A percentile compares a stretch with the other conserved stretches of the same genome.
Conservation (phyloP, 2,888 invertebrate species). For the Mesorhabditis spiculigera region DNA sequence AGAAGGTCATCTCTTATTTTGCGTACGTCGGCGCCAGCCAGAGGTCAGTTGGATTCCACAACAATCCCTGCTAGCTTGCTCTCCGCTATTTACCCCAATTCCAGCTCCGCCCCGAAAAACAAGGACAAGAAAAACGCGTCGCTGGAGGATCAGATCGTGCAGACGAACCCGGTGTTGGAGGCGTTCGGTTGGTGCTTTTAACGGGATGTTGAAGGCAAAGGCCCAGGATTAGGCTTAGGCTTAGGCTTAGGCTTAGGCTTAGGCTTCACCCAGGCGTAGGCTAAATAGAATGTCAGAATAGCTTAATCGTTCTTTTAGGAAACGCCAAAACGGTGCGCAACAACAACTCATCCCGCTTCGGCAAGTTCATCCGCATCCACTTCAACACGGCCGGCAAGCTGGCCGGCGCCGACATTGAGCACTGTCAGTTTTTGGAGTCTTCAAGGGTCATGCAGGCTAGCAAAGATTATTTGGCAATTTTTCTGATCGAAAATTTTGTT, state of each 20-base stretch:
- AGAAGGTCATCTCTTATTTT: constrained; percentile 98
- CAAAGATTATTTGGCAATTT: no score
- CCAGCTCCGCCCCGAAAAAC: constrained; percentile 20
- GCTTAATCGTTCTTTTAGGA: constrained; percentile 27
- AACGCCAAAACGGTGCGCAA: constrained; percentile 99
- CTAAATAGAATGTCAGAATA: neutral
- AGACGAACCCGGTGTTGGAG: constrained; percentile 98
- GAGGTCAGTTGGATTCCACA: constrained; percentile 7
- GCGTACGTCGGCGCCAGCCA: constrained; percentile 69
- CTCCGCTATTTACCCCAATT: neutral
- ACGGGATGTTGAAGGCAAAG: neutral
- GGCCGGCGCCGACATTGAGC: constrained; percentile 99
- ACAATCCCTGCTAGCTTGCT: no score
- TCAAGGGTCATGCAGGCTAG: neutral
- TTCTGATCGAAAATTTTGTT: constrained; percentile 31
- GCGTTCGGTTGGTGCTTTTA: constrained; percentile 74
- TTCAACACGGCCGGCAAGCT: constrained; percentile 98
- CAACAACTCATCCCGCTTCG: constrained; percentile 99
- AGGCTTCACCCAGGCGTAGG: no score
- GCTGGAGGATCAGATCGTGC: constrained; percentile 98
- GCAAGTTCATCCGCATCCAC: constrained; percentile 99
- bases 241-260: no score
- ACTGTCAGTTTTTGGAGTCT: constrained; percentile 75
- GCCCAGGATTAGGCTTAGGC: neutral
- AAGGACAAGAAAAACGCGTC: constrained; percentile 67